Percentiles rank a stretch among this genome's conserved stretches.
These are phyloP conservation scores for Heliornis fulica DNA, from an alignment of 2,113 vertebrate species.

Conservation along the genomic window DNA sequence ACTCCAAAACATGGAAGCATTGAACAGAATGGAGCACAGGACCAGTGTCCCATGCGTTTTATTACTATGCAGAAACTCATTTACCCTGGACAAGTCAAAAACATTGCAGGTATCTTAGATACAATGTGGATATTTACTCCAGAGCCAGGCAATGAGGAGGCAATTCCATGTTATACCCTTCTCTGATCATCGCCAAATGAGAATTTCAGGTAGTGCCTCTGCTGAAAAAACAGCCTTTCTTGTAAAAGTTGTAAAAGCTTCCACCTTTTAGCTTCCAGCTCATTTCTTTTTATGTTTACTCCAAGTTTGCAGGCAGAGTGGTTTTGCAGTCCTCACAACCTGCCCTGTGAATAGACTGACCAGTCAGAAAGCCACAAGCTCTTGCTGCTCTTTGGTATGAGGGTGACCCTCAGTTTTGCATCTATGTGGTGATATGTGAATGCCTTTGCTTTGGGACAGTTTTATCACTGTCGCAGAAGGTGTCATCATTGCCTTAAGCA, in stretches of 20 bases:
- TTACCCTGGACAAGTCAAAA: not conserved
- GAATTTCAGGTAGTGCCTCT: not conserved
- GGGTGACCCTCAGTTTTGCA: not conserved
- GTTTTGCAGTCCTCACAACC: not conserved
- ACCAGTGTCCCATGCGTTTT: not conserved
- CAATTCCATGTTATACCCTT: not conserved
- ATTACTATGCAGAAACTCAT: not conserved
- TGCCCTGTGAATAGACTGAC: not conserved
- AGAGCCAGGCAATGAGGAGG: not conserved
- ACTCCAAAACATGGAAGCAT: not conserved
- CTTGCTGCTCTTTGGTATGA: not conserved
- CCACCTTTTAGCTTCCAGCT: not conserved
- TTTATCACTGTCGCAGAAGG: not conserved
- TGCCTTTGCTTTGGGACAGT: not conserved
- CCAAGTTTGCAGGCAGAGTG: not conserved
- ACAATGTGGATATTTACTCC: not conserved
- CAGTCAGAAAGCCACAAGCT: not conserved
- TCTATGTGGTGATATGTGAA: fast-evolving
- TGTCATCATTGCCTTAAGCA: not conserved
- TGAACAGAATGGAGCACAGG: not conserved
- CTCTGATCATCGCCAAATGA: not conserved
- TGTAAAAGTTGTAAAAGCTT: not conserved
- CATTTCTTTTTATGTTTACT: not conserved
- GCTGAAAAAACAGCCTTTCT: not conserved
- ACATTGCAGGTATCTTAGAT: not conserved